Base-by-base conservation (phyloP, 1,140 invertebrate species). In the Zelostemma sp. region DNA sequence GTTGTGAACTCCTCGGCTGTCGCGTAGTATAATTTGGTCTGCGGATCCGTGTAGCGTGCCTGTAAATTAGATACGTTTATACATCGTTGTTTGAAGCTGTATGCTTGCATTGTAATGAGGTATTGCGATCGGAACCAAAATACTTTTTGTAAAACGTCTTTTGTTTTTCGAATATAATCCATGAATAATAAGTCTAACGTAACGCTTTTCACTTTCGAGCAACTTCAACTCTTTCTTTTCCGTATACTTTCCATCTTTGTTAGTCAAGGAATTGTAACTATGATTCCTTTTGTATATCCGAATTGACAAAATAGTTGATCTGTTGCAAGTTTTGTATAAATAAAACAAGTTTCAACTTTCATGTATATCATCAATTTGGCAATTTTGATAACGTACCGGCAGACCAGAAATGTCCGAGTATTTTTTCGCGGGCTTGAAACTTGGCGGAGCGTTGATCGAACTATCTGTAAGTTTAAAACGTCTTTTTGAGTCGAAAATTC, bases 361-460 rank as follows among this genome's bases (percentile, higher is more conserved):
- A 2, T 43, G 6, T 43, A 28, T 43, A n/a, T 3, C 12, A 5
- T 5, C 2, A 5, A 38, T 38, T 38, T 38, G 9, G 1, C 35
- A 31, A 31, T 31, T 31, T 31, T 31, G 5, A 56, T 33, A 58
- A 85, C 86, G 86, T 85, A 91, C 91, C 48, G 90, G 89, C 49
- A 97, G 78, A 0, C 95, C 95, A 70, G 94, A 96, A 51, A 97
- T 91, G 79, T 97, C 96, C 0, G 95, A 97, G 84, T 97, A 97
- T 76, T 97, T 97, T 79, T 96, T 96, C 1, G 93, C 90, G 17
- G 95, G 96, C 80, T 91, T 92, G 71, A 96, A 95, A 55, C 94
- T 94, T 31, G 95, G 95, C 14, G 95, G 95, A 25, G 94, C 94
- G 86, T 96, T 95, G 60, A 97, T 93, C 35, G 90, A 90, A 77